Percentiles rank a stretch among this genome's conserved stretches.
Evolutionary conservation across 2,888 invertebrate species (phyloP).

Genomic region (Dynastes maya): DNA sequence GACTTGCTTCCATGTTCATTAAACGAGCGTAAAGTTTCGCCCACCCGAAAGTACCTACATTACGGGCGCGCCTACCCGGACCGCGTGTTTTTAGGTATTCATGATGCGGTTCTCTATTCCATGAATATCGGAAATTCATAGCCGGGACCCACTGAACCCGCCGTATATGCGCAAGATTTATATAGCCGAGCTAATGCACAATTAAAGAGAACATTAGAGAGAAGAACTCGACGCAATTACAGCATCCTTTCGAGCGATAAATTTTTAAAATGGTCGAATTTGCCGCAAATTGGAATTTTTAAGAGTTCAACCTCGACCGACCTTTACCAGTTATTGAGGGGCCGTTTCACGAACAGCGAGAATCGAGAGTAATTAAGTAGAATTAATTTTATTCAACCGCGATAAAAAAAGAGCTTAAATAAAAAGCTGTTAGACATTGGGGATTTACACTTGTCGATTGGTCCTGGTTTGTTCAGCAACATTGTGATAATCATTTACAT

Average conservation of each 20-base stretch:
- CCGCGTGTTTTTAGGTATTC: conserved; percentile 26
- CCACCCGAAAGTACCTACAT: neutral
- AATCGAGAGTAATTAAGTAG: neutral
- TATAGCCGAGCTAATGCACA: conserved; percentile 9
- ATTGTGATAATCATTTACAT: too few relatives aligned
- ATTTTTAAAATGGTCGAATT: conserved; percentile 18
- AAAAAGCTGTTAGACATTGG: too few relatives aligned
- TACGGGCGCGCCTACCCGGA: neutral
- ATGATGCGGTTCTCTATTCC: conserved; percentile 39
- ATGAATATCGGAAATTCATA: conserved; percentile 44
- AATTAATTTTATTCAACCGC: neutral
- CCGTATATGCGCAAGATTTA: conserved; percentile 15
- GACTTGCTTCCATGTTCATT: conserved; percentile 18
- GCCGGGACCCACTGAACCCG: neutral
- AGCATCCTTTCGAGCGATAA: conserved; percentile 8
- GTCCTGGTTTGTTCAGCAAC: too few relatives aligned
- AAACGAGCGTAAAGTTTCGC: neutral
- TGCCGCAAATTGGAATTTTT: conserved; percentile 1
- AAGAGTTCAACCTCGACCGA: neutral
- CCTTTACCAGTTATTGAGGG: neutral
- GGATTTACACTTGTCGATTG: too few relatives aligned
- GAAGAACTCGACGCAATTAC: conserved; percentile 1
- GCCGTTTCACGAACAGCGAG: neutral
- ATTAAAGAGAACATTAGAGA: conserved; percentile 27
- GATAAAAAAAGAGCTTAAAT: neutral